phyloP scores from a whole-genome alignment of 2,888 invertebrate genomes.

The Willowsia nigromaculata region DNA sequence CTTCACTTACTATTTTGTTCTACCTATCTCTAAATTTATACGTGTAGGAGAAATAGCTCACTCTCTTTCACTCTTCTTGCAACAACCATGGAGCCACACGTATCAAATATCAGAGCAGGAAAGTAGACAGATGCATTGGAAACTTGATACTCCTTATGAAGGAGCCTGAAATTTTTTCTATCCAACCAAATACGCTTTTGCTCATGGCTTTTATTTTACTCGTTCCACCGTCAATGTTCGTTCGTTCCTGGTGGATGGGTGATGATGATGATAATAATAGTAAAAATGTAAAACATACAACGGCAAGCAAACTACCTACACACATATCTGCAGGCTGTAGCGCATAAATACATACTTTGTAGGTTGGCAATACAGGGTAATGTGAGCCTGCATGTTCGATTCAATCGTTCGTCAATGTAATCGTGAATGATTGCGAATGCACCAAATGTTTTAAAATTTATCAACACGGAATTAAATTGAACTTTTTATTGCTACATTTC shows the following conservation, averaged over 20 bases:
- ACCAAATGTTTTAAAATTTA: too few relatives aligned
- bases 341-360: neutral
- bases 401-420: too few relatives aligned
- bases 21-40: neutral
- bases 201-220: conserved; percentile 41
- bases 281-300: neutral
- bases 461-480: too few relatives aligned
- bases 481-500: too few relatives aligned
- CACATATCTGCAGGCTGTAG: neutral
- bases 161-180: conserved; percentile 74
- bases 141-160: conserved; percentile 78
- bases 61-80: conserved; percentile 43
- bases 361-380: neutral
- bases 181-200: conserved; percentile 62
- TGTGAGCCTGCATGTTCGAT: too few relatives aligned
- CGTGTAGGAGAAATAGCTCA: conserved; percentile 22
- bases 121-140: conserved; percentile 79
- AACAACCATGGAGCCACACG: conserved; percentile 73
- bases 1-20: neutral
- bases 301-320: neutral
- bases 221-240: neutral
- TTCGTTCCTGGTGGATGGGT: neutral
- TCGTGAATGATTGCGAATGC: too few relatives aligned
- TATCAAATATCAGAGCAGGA: conserved; percentile 78
- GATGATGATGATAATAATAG: neutral